phyloP scores from a whole-genome alignment of 2,888 invertebrate genomes.

The Metalampra italica region DNA sequence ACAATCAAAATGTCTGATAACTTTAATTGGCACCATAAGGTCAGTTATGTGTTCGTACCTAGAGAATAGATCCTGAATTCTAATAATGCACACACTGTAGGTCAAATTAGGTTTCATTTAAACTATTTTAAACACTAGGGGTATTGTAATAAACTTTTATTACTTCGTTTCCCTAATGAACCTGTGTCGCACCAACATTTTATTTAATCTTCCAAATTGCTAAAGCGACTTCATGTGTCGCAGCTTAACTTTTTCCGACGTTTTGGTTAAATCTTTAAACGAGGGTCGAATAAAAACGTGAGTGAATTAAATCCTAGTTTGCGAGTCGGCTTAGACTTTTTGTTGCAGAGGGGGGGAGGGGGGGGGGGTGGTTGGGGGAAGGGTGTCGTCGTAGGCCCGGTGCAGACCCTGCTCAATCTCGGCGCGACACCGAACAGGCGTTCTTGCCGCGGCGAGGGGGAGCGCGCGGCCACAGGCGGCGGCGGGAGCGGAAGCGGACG shows the following conservation, averaged over 20 bases:
- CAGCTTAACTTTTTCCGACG: background rate
- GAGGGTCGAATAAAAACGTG: background rate
- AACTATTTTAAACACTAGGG: too few species aligned
- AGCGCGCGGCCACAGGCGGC: background rate
- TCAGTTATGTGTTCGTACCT: too few species aligned
- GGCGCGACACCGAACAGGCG: conserved; percentile 8
- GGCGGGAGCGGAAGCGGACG: background rate
- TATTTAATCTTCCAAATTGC: background rate
- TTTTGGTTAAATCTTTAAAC: too few species aligned
- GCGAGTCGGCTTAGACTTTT: background rate
- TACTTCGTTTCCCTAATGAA: too few species aligned
- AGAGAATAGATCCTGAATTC: too few species aligned
- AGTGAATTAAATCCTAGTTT: background rate
- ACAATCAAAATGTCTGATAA: too few species aligned
- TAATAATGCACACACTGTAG: too few species aligned
- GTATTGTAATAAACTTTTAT: too few species aligned
- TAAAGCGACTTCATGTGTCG: background rate
- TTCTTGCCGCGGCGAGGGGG: background rate
- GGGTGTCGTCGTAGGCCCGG: background rate
- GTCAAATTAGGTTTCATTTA: too few species aligned
- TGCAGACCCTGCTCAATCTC: conserved; percentile 12
- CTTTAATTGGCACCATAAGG: too few species aligned
- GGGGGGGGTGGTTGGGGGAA: background rate
- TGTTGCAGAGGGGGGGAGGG: background rate
- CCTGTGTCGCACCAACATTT: too few species aligned